Evolutionary conservation across 1,140 invertebrate species (phyloP).

Genomic region (Brachionus sp.): DNA sequence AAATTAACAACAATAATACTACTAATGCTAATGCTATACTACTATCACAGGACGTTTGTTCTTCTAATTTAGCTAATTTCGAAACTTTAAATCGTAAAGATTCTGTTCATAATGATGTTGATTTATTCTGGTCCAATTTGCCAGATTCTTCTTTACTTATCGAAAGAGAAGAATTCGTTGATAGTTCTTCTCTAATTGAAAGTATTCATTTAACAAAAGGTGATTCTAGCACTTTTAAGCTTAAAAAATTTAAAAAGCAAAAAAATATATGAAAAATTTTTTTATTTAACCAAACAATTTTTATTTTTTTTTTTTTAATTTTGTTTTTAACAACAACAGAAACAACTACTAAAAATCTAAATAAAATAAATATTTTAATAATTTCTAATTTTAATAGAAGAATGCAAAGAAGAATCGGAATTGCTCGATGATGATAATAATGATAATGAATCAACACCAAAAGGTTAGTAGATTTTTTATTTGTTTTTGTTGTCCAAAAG

Average conservation of each 20-base stretch:
- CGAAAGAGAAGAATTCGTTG: slow-evolving; percentile 23
- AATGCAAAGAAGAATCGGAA: neutral
- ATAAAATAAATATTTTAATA: neutral
- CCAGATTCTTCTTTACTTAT: neutral
- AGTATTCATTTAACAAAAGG: neutral
- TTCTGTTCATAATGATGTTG: neutral
- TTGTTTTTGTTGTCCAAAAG: neutral
- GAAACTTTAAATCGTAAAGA: no score
- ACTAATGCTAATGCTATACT: neutral
- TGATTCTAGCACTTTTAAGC: neutral
- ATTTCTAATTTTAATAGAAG: neutral
- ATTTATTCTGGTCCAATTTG: neutral
- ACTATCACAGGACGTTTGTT: neutral
- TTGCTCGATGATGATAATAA: neutral
- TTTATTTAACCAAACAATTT: neutral
- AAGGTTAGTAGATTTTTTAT: neutral
- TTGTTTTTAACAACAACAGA: neutral
- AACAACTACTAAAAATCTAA: no score
- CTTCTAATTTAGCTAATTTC: neutral
- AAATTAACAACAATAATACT: neutral
- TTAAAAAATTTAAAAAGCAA: neutral
- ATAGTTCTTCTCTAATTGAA: slow-evolving; percentile 28
- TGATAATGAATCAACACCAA: neutral
- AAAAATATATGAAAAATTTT: neutral
- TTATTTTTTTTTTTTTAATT: neutral